phyloP scores from a whole-genome alignment of 2,113 vertebrate genomes.

The Neolamprologus kungweensis region DNA sequence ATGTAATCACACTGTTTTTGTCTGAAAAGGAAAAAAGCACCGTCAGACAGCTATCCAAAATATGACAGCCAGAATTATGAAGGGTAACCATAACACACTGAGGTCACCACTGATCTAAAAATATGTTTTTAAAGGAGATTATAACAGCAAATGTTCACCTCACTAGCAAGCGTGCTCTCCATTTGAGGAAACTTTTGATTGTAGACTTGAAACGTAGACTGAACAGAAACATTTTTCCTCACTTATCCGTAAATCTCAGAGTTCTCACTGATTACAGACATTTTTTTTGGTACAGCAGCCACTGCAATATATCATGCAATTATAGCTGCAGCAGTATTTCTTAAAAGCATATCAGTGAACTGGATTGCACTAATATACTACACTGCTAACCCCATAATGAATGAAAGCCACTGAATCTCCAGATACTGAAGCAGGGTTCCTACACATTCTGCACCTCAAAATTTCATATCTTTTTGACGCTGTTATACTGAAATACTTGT shows the following conservation, averaged over 20 bases:
- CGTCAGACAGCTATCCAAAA: not conserved
- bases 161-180: not conserved
- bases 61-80: not conserved
- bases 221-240: not conserved
- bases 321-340: not conserved
- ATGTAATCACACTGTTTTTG: not conserved
- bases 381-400: constrained; percentile 43
- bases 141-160: not conserved
- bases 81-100: not conserved
- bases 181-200: not conserved
- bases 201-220: not conserved
- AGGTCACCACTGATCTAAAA: not conserved
- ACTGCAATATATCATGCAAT: not conserved
- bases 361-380: not conserved
- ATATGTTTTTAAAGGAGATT: not conserved
- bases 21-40: not conserved
- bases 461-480: not conserved
- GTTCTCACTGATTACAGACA: not conserved
- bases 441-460: not conserved
- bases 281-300: not conserved
- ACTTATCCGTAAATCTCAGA: not conserved
- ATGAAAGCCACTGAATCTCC: not conserved
- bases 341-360: not conserved
- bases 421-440: not conserved
- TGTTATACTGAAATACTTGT: not conserved